Evolutionary conservation across 2,888 invertebrate genomes (phyloP).

Genomic region (Melikaiella ostensackeni): DNA sequence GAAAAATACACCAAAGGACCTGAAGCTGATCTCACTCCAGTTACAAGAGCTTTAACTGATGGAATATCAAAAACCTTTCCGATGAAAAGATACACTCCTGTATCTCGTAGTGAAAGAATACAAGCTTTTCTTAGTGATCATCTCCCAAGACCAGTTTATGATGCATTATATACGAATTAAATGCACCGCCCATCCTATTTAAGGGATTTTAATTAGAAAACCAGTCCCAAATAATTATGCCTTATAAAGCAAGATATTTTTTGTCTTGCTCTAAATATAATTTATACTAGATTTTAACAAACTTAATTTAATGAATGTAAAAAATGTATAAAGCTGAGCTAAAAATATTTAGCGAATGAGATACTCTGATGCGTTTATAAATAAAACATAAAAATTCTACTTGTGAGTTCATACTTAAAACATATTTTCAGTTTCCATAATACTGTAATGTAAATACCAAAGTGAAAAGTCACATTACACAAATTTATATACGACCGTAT

Average conservation of each 20-base stretch:
- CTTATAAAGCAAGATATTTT: not conserved
- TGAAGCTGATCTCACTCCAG: conserved; percentile 87
- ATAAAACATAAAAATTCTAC: not conserved
- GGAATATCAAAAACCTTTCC: conserved; percentile 90
- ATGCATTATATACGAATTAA: conserved; percentile 82
- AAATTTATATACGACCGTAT: too few relatives aligned
- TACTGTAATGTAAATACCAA: too few relatives aligned
- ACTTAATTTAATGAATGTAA: not conserved
- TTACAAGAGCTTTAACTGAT: conserved; percentile 87
- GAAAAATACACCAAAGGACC: conserved; percentile 88
- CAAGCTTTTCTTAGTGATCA: conserved; percentile 90
- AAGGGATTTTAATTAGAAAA: not conserved
- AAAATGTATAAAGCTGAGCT: not conserved
- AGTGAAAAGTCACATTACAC: too few relatives aligned
- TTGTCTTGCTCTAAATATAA: not conserved
- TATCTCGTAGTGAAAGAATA: conserved; percentile 87
- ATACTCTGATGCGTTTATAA: not conserved
- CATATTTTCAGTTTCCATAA: not conserved
- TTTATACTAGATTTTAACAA: not conserved
- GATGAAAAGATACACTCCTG: conserved; percentile 89
- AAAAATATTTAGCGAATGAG: not conserved
- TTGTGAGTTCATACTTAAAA: not conserved
- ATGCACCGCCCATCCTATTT: not conserved
- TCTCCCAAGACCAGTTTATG: conserved; percentile 88
- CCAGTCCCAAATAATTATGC: not conserved